phyloP scores from a whole-genome alignment of 2,888 invertebrate genomes.

The Apeira syringaria region DNA sequence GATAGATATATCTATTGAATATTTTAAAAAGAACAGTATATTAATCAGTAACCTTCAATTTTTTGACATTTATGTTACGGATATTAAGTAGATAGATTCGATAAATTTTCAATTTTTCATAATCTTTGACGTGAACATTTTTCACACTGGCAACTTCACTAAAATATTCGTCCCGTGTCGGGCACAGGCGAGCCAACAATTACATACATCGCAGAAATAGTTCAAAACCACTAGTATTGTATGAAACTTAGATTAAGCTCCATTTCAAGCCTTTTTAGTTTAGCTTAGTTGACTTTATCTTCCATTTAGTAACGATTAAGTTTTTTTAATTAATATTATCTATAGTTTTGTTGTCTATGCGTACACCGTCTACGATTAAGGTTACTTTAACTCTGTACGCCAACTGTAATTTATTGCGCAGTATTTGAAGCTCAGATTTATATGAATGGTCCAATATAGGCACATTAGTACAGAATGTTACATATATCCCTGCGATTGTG shows the following conservation, averaged over 20 bases:
- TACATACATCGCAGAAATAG: conserved; percentile 15
- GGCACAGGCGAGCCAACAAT: conserved; percentile 12
- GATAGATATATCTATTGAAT: no score
- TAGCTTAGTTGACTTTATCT: conserved; percentile 77
- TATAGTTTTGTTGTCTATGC: conserved; percentile 64
- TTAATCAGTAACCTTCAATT: no score
- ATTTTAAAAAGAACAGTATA: no score
- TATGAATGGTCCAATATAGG: conserved; percentile 50
- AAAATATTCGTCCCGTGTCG: conserved; percentile 13
- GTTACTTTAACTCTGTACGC: conserved; percentile 41
- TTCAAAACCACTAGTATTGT: conserved; percentile 27
- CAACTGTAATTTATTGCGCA: conserved; percentile 60
- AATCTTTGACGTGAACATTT: neutral
- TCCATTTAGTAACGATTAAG: conserved; percentile 76
- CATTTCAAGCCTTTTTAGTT: conserved; percentile 53
- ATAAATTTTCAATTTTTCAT: no score
- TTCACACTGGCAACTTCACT: conserved; percentile 7
- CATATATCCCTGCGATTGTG: conserved; percentile 65
- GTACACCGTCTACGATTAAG: conserved; percentile 45
- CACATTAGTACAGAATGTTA: conserved; percentile 44
- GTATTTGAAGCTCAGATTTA: conserved; percentile 52
- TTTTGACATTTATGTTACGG: no score
- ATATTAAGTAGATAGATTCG: no score
- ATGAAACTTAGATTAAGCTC: conserved; percentile 46
- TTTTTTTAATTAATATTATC: conserved; percentile 66